Conservation (phyloP, 2,113 vertebrate species). For the Coturnix japonica region DNA sequence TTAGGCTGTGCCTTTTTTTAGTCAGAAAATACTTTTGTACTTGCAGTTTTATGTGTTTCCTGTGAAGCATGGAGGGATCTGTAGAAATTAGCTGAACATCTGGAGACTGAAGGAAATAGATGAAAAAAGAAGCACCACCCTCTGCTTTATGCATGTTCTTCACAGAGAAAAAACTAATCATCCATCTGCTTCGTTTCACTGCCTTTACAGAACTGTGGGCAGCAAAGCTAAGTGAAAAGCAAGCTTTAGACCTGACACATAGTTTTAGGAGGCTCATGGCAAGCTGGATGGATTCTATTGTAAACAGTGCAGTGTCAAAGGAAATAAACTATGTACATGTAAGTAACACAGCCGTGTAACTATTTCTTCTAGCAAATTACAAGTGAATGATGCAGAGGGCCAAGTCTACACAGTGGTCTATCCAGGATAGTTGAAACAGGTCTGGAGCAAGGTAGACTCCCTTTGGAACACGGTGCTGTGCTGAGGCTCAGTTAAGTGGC, state of each 20-base stretch:
- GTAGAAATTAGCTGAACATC: neutral
- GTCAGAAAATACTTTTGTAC: neutral
- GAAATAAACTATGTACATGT: neutral
- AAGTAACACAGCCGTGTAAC: neutral
- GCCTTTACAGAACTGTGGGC: neutral
- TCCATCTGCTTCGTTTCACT: neutral
- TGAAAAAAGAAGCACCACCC: neutral
- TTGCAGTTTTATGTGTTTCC: neutral
- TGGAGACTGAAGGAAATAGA: fast-evolving
- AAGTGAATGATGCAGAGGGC: neutral
- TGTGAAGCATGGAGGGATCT: neutral
- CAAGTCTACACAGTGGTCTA: neutral
- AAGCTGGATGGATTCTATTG: neutral
- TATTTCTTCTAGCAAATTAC: neutral
- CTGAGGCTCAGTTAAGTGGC: neutral
- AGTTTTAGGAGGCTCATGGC: neutral
- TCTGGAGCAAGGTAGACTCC: neutral
- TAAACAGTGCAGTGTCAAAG: neutral
- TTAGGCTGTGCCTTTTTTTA: neutral
- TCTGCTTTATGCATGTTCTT: neutral
- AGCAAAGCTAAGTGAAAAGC: neutral
- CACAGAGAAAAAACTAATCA: neutral
- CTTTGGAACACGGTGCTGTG: neutral
- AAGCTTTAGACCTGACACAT: neutral
- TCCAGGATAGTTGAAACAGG: too few species aligned